Evolutionary conservation across 2,888 invertebrate species (phyloP).

Genomic region (Neuroscelio doddi): DNA sequence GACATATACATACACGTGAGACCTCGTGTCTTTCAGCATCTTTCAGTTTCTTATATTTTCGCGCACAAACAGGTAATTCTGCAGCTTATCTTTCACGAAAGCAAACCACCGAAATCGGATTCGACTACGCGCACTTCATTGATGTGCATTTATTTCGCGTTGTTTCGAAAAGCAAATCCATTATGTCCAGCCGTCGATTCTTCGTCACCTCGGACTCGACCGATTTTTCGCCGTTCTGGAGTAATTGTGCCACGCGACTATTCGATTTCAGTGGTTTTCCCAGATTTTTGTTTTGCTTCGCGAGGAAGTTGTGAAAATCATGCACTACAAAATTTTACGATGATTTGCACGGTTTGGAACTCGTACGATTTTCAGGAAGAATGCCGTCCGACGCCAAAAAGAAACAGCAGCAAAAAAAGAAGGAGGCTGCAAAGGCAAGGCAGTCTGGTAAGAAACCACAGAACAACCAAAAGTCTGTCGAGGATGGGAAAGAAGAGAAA

Average conservation of each 20-base stretch:
- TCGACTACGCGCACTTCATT: no score
- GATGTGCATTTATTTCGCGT: no score
- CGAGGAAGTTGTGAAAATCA: background rate
- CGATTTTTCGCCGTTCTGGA: no score
- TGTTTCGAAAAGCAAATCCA: no score
- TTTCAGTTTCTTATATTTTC: background rate
- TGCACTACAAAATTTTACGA: background rate
- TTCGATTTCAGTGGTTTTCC: no score
- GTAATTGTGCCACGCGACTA: no score
- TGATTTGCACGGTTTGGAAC: background rate
- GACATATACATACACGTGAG: background rate
- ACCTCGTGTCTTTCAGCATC: slow-evolving; percentile 2
- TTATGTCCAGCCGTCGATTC: no score
- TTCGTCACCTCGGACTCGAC: no score
- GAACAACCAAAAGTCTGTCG: slow-evolving; percentile 51
- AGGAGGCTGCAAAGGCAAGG: slow-evolving; percentile 90
- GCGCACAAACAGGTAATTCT: slow-evolving; percentile 9
- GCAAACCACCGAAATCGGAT: no score
- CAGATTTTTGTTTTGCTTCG: no score
- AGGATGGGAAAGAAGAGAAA: slow-evolving; percentile 75
- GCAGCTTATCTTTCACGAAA: background rate
- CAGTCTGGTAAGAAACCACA: slow-evolving; percentile 69
- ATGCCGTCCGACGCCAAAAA: slow-evolving; percentile 99
- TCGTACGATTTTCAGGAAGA: slow-evolving; percentile 45
- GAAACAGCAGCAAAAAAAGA: slow-evolving; percentile 97